Evolutionary conservation across 2,888 invertebrate genomes (phyloP).

Genomic region (Conus canariensis): DNA sequence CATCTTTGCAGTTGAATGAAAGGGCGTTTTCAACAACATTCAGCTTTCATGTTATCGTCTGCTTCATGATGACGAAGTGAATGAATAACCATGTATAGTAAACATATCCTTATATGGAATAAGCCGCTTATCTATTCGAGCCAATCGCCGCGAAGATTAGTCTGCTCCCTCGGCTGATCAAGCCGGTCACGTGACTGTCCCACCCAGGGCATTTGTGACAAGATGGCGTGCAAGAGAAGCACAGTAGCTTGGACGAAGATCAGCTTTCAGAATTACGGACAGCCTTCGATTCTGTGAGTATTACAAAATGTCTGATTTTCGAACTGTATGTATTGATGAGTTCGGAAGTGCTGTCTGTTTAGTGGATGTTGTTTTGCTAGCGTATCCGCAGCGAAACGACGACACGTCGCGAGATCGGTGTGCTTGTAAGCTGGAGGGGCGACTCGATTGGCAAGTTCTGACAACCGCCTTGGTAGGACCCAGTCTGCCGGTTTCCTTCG

Average conservation of each 20-base stretch:
- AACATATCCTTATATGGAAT: slow-evolving; percentile 4
- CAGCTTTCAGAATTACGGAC: slow-evolving; percentile 45
- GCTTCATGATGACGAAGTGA: background rate
- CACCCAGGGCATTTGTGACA: slow-evolving; percentile 45
- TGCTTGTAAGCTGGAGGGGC: background rate
- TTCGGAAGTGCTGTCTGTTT: background rate
- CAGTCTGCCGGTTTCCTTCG: background rate
- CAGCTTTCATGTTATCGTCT: too few relatives aligned
- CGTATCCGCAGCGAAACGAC: background rate
- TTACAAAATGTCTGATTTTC: background rate
- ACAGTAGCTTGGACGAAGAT: slow-evolving; percentile 48
- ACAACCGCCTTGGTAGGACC: background rate
- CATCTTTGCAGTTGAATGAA: too few relatives aligned
- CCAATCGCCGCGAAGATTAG: slow-evolving; percentile 25
- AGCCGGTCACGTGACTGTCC: slow-evolving; percentile 46
- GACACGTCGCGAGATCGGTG: background rate
- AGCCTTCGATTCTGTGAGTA: slow-evolving; percentile 18
- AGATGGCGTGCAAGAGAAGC: slow-evolving; percentile 47
- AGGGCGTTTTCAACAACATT: too few relatives aligned
- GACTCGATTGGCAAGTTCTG: background rate
- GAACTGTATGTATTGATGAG: background rate
- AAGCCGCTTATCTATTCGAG: background rate
- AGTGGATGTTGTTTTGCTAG: background rate
- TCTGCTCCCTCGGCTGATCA: slow-evolving; percentile 3
- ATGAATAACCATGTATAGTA: slow-evolving; percentile 20